Percentiles rank a stretch among this genome's conserved stretches.
phyloP scores from a whole-genome alignment of 2,888 invertebrate species.

The Pyrochroa serraticornis region DNA sequence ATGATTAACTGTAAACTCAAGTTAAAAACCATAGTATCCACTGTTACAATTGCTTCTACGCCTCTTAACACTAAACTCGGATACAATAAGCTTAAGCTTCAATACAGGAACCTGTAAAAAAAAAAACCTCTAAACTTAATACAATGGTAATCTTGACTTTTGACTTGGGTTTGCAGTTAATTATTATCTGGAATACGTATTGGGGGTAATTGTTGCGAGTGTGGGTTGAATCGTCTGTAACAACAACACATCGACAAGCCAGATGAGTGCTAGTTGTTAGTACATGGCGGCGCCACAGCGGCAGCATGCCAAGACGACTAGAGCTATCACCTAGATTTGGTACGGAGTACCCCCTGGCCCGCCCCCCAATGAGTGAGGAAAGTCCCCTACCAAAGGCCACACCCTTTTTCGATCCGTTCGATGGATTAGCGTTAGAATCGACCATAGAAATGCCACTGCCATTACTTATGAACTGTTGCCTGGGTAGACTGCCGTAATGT shows the following conservation, averaged over 20 bases:
- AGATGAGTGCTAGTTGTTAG: constrained; percentile 26
- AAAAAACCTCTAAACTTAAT: too few species aligned
- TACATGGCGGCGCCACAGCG: constrained; percentile 25
- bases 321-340: constrained; percentile 83
- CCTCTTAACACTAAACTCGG: too few species aligned
- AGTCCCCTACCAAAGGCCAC: constrained; percentile 76
- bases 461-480: constrained; percentile 65
- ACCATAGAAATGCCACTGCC: constrained; percentile 47
- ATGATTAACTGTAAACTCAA: too few species aligned
- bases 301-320: constrained; percentile 28
- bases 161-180: too few species aligned
- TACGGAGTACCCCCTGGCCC: constrained; percentile 82
- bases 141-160: too few species aligned
- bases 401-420: constrained; percentile 62
- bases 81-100: too few species aligned
- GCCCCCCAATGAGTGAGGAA: constrained; percentile 61
- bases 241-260: constrained; percentile 19
- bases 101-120: too few species aligned
- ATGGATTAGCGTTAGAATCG: constrained; percentile 58
- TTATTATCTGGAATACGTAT: too few species aligned
- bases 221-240: neutral
- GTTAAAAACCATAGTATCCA: too few species aligned
- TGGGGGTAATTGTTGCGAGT: neutral
- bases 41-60: too few species aligned
- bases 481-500: constrained; percentile 82